phyloP scores from a whole-genome alignment of 1,140 invertebrate genomes.

The Neuroterus valhalla region DNA sequence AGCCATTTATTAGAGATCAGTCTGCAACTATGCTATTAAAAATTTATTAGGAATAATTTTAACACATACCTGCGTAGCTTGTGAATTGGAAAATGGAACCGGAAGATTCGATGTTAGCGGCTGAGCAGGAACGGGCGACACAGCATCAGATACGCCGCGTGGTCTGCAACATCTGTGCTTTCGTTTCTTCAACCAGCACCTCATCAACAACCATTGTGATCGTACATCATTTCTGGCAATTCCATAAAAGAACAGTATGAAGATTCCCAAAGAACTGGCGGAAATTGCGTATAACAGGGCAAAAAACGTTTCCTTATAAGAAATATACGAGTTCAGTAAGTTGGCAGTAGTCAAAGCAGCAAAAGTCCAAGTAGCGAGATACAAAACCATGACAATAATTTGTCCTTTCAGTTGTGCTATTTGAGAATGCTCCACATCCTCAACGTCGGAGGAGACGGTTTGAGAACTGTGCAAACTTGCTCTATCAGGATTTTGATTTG shows the following conservation, averaged over 20 bases:
- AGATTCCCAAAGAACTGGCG: slow-evolving; percentile 84
- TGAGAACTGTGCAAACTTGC: slow-evolving; percentile 79
- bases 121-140: slow-evolving; percentile 75
- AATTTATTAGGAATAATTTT: no score
- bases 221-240: slow-evolving; percentile 88
- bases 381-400: slow-evolving; percentile 85
- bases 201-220: slow-evolving; percentile 82
- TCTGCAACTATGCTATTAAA: not conserved
- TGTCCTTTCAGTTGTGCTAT: slow-evolving; percentile 88
- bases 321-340: slow-evolving; percentile 78
- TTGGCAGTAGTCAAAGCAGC: slow-evolving; percentile 82
- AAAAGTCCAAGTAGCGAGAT: slow-evolving; percentile 84
- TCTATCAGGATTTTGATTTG: slow-evolving; percentile 64
- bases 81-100: slow-evolving; percentile 64
- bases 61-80: slow-evolving; percentile 61
- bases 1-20: no score
- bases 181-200: slow-evolving; percentile 77
- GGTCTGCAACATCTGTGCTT: slow-evolving; percentile 80
- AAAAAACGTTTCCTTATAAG: slow-evolving; percentile 85
- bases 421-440: slow-evolving; percentile 88
- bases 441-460: slow-evolving; percentile 82
- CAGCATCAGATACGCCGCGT: slow-evolving; percentile 79
- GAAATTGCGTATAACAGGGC: slow-evolving; percentile 85
- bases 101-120: slow-evolving; percentile 65
- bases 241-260: slow-evolving; percentile 90